Percentiles rank a stretch among this genome's conserved stretches.
phyloP scores from a whole-genome alignment of 2,888 invertebrate genomes.

The Rotaria socialis region DNA sequence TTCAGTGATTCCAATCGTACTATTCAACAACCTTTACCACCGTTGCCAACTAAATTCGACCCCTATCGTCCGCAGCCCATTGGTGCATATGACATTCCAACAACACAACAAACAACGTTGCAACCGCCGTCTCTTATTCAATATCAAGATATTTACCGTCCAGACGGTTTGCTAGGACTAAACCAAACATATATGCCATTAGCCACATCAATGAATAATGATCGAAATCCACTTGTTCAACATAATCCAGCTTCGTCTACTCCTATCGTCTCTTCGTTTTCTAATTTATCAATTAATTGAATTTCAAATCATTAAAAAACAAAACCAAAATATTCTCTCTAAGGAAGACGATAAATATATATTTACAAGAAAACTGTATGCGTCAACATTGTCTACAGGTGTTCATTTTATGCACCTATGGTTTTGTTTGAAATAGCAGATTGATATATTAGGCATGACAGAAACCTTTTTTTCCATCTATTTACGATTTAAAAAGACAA shows the following conservation, averaged over 20 bases:
- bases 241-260: not conserved
- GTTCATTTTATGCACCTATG: too few species aligned
- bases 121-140: not conserved
- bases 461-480: too few species aligned
- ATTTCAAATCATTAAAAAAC: not conserved
- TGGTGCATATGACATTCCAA: slow-evolving; percentile 25
- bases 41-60: not conserved
- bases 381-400: too few species aligned
- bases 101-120: not conserved
- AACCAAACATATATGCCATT: slow-evolving; percentile 38
- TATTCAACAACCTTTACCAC: not conserved
- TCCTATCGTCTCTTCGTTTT: not conserved
- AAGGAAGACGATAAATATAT: too few species aligned
- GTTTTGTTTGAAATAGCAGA: too few species aligned
- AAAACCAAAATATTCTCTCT: too few species aligned
- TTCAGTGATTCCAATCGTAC: not conserved
- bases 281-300: slow-evolving; percentile 7
- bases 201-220: slow-evolving; percentile 21
- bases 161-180: slow-evolving; percentile 31
- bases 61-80: slow-evolving; percentile 23
- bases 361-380: too few species aligned
- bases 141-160: not conserved
- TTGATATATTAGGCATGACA: too few species aligned
- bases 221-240: slow-evolving; percentile 35
- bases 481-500: too few species aligned